phyloP scores from a whole-genome alignment of 2,888 invertebrate species.

The Onchidella celtica region DNA sequence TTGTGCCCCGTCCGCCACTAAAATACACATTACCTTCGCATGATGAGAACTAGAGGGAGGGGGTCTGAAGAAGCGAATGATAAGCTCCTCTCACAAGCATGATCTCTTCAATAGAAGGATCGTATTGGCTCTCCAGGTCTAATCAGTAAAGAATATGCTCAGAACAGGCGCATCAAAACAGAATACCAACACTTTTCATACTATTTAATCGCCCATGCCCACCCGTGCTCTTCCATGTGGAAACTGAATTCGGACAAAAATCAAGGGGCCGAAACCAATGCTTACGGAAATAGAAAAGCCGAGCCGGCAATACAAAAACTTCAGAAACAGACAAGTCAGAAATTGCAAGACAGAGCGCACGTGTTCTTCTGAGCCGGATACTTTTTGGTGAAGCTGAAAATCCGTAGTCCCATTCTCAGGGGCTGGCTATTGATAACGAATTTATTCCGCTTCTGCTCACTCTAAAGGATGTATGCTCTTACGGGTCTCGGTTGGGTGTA shows the following conservation, averaged over 20 bases:
- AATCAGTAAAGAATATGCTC: slow-evolving; percentile 29
- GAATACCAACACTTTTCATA: slow-evolving; percentile 35
- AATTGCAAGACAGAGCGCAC: background rate
- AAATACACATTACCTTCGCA: no score
- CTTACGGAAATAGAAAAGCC: background rate
- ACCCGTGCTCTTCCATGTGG: slow-evolving; percentile 22
- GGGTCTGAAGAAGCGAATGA: no score
- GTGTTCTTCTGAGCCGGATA: no score
- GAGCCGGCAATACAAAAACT: background rate
- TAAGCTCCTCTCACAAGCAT: background rate
- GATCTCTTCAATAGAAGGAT: slow-evolving; percentile 2
- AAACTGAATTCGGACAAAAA: background rate
- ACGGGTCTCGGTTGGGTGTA: no score
- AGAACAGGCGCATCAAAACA: slow-evolving; percentile 16
- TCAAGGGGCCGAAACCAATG: background rate
- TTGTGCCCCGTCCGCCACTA: no score
- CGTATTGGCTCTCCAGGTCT: slow-evolving; percentile 24
- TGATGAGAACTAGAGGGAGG: no score
- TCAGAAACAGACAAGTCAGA: background rate
- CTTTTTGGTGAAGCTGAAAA: no score
- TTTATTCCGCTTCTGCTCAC: no score
- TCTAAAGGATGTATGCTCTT: no score
- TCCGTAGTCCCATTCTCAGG: no score
- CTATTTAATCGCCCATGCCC: slow-evolving; percentile 11
- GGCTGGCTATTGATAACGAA: no score